These are phyloP conservation scores for Vanessa tameamea DNA, from an alignment of 1,140 invertebrate species.

Conservation along the genomic window DNA sequence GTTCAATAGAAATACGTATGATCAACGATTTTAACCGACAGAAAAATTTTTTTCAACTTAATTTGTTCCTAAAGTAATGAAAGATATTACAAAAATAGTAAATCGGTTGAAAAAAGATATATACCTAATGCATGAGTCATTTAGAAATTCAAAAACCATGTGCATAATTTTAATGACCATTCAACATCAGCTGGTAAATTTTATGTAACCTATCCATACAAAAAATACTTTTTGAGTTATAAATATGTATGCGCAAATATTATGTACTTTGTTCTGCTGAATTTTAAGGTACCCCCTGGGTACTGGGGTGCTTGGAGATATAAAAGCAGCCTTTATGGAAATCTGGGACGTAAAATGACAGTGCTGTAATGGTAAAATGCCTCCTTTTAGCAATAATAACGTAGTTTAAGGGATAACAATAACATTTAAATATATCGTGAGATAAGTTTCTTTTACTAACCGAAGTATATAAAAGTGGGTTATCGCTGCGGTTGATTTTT, in stretches of 20 bases:
- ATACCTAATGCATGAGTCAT: no score
- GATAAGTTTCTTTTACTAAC: not conserved
- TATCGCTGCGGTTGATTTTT: no score
- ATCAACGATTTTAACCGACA: no score
- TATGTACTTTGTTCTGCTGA: not conserved
- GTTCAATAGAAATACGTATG: no score
- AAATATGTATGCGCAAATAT: not conserved
- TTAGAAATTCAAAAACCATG: no score
- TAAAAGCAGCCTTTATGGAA: constrained; percentile 7
- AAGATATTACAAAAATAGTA: no score
- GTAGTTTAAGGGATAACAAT: constrained; percentile 5
- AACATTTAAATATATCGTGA: constrained; percentile 1
- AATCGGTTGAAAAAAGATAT: no score
- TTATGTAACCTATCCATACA: not conserved
- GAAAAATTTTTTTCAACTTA: no score
- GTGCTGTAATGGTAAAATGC: constrained; percentile 1
- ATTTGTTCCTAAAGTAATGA: no score
- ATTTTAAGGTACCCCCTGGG: constrained; percentile 2
- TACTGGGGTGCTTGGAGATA: constrained; percentile 2
- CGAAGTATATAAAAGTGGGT: no score
- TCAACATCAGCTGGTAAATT: no score
- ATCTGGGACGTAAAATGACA: constrained; percentile 11
- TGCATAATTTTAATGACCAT: no score
- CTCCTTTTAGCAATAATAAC: not conserved
- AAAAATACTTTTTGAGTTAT: not conserved